Base-by-base conservation (phyloP, 1,140 invertebrate genomes). In the Lucilia cuprina region DNA sequence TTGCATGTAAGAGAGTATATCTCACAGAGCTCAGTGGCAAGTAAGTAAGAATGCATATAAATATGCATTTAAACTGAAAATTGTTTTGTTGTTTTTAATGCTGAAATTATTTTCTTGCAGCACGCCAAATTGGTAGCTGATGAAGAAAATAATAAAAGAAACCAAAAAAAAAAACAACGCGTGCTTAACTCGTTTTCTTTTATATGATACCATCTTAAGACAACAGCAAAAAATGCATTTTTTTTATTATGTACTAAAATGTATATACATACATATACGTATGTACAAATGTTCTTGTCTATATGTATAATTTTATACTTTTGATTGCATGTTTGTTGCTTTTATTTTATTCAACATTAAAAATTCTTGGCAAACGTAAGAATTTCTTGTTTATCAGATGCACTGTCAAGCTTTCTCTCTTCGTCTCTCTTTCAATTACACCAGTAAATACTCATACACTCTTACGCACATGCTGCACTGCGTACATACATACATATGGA, bases 151-250 rank as follows among this genome's bases (percentile, higher is more conserved):
- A 60, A 60, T 5, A 7, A 60, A 60, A 30, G 25, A 30, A 30
- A 30, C 25, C 55, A 55, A 60, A 60, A 14, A 60, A 60, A 17
- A 21, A 80, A 80, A 49, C n/a, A 80, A 21, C 77, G 41, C 77
- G 77, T 80, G 77, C 77, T 80, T 49, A 80, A 80, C 77, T 80
- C 19, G 35, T 50, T 80, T 80, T n/a, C 25, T 30, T 60, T 60
- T 47, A 41, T 30, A n/a, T 19, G 75, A 78, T 47, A 78, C 55
- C 55, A 70, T 70, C n/a, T 25, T 14, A 21, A 21, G 3, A 70
- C 19, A 70, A 19, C 35, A 17, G n/a, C n/a, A 78, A 41, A 47
- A 47, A 19, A 78, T 10, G 17, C 25, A 80, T 49, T 49, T 21
- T 50, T 19, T 78, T 80, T 80, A 80, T 41, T 47, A 17, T 55